Evolutionary conservation across 2,797 vertebrate genomes (phyloP).

Genomic region (Halcyon chelicuti): DNA sequence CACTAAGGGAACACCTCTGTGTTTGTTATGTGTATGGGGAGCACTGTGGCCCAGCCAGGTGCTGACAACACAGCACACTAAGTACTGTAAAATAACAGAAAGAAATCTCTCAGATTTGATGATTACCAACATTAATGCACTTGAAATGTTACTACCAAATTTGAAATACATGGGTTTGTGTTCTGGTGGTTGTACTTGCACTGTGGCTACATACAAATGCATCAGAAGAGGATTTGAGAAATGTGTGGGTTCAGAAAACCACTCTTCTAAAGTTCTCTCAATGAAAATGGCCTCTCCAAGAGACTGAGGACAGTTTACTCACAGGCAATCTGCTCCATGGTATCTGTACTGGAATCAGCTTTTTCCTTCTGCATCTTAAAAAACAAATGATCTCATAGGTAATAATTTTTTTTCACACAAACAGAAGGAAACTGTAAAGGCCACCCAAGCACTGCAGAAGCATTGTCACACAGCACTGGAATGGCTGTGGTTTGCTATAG

Average conservation of each 20-base stretch:
- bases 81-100: neutral
- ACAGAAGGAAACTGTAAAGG: neutral
- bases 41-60: neutral
- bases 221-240: neutral
- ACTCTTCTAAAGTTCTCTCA: neutral
- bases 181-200: neutral
- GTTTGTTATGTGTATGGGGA: neutral
- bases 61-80: neutral
- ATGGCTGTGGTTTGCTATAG: neutral
- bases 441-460: neutral
- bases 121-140: neutral
- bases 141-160: neutral
- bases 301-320: neutral
- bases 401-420: neutral
- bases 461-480: neutral
- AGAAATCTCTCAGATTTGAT: neutral
- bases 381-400: neutral
- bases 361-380: neutral
- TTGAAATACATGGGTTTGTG: neutral
- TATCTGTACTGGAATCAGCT: neutral
- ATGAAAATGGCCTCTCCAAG: neutral
- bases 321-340: accelerated
- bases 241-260: neutral
- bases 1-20: neutral
- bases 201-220: neutral